A percentile compares a stretch with the other conserved stretches of the same genome.
Evolutionary conservation across 1,140 invertebrate genomes (phyloP).

Genomic region (Danaus melanippus): DNA sequence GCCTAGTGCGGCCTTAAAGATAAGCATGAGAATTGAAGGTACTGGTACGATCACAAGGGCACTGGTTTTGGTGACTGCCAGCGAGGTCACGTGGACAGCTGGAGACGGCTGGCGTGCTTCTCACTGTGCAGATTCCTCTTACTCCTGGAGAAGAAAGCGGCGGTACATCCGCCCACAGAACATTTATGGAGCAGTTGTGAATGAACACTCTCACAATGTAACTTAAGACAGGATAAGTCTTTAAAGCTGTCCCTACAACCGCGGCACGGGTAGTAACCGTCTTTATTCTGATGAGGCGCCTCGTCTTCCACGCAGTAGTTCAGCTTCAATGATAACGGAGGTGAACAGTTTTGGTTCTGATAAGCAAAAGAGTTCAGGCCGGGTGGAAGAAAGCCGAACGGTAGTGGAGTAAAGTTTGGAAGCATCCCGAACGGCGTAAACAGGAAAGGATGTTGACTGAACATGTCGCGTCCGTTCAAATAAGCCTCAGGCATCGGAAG

Average conservation of each 20-base stretch:
- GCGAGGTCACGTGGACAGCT: conserved; percentile 42
- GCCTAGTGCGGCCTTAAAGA: conserved; percentile 8
- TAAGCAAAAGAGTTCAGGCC: conserved; percentile 47
- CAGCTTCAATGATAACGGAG: conserved; percentile 41
- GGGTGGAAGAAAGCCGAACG: conserved; percentile 61
- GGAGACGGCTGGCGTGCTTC: conserved; percentile 62
- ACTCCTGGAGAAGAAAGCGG: conserved; percentile 81
- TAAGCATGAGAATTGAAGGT: conserved; percentile 46
- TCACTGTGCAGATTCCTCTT: conserved; percentile 79
- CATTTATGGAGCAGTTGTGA: conserved; percentile 77
- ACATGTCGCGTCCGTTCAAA: conserved; percentile 58
- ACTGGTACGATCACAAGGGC: conserved; percentile 63
- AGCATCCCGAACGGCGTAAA: conserved; percentile 67
- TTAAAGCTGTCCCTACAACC: conserved; percentile 77
- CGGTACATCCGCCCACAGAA: conserved; percentile 77
- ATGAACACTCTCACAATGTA: conserved; percentile 78
- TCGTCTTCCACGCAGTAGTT: conserved; percentile 74
- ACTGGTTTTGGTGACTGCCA: conserved; percentile 29
- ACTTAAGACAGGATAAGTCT: conserved; percentile 75
- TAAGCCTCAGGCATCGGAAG: conserved; percentile 61
- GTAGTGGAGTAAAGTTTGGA: conserved; percentile 64
- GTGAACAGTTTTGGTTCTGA: conserved; percentile 46
- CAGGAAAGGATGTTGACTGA: conserved; percentile 61
- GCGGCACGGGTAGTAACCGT: conserved; percentile 77
- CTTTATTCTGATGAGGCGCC: conserved; percentile 72